Percentiles rank a stretch among this genome's conserved stretches.
Evolutionary conservation across 1,140 invertebrate species (phyloP).

Genomic region (Heliconius himera): DNA sequence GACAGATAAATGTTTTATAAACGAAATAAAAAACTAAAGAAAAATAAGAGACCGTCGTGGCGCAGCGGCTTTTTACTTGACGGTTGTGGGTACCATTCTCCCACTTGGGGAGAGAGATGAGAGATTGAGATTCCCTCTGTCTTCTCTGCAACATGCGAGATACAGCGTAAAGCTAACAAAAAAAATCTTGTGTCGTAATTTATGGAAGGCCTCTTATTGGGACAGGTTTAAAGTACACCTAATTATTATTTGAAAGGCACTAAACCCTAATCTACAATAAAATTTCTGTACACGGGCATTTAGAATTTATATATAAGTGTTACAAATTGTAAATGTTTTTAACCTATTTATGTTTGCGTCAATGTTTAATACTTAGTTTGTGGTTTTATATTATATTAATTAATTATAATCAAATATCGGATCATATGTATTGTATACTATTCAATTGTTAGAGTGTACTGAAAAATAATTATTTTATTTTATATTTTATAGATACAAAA

Average conservation of each 20-base stretch:
- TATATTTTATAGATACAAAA: background rate
- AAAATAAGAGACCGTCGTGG: too few species aligned
- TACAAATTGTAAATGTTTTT: constrained; percentile 29
- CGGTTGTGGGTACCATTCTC: too few species aligned
- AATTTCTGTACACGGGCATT: constrained; percentile 66
- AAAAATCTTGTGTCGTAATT: too few species aligned
- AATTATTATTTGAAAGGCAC: constrained; percentile 68
- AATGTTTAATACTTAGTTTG: constrained; percentile 26
- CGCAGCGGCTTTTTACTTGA: too few species aligned
- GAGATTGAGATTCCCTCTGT: too few species aligned
- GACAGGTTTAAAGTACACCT: constrained; percentile 65
- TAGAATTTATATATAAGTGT: constrained; percentile 43
- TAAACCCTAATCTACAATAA: constrained; percentile 73
- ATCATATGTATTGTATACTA: background rate
- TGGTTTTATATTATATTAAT: background rate
- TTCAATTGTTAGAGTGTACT: background rate
- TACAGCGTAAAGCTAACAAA: too few species aligned
- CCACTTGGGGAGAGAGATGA: too few species aligned
- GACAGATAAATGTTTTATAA: too few species aligned
- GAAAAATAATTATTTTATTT: background rate
- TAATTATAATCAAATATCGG: constrained; percentile 5
- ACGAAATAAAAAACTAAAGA: too few species aligned
- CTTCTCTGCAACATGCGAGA: too few species aligned
- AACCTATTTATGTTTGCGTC: background rate
- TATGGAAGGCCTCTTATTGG: constrained; percentile 19